These are phyloP conservation scores for Craseonycteris thonglongyai DNA, from an alignment of 2,113 vertebrate genomes.

Conservation along the genomic window DNA sequence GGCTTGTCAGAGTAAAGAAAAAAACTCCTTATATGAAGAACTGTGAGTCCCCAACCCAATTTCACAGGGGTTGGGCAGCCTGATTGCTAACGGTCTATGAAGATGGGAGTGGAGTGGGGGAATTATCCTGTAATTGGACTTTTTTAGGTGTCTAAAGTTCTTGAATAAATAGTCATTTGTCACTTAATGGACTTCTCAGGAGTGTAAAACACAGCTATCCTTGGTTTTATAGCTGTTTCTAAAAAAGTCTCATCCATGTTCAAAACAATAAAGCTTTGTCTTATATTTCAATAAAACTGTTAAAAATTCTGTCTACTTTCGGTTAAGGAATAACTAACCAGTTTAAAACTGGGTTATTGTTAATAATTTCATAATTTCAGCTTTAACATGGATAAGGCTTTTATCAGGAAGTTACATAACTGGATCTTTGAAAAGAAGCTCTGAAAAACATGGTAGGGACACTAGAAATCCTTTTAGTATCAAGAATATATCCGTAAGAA, in stretches of 20 bases:
- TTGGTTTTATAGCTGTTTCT: conserved; percentile 23
- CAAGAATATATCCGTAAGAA: background rate
- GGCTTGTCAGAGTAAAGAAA: background rate
- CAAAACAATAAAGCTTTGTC: background rate
- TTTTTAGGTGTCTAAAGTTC: background rate
- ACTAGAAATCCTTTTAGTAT: background rate
- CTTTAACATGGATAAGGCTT: background rate
- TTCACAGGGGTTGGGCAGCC: background rate
- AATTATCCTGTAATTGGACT: background rate
- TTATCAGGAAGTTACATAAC: background rate
- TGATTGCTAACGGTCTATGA: background rate
- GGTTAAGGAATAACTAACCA: background rate
- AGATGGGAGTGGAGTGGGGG: background rate
- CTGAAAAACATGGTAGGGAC: conserved; percentile 8
- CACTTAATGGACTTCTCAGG: background rate
- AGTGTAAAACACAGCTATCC: background rate
- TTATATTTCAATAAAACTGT: background rate
- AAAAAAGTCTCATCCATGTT: conserved; percentile 11
- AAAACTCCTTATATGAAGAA: background rate
- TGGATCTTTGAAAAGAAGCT: background rate
- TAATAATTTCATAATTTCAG: conserved; percentile 9
- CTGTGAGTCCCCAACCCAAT: background rate
- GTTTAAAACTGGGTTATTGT: background rate
- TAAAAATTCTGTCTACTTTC: background rate
- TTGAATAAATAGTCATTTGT: conserved; percentile 18